These are phyloP conservation scores for Dendrocincla tyrannina DNA, from an alignment of 2,797 vertebrate genomes.

Conservation along the genomic window DNA sequence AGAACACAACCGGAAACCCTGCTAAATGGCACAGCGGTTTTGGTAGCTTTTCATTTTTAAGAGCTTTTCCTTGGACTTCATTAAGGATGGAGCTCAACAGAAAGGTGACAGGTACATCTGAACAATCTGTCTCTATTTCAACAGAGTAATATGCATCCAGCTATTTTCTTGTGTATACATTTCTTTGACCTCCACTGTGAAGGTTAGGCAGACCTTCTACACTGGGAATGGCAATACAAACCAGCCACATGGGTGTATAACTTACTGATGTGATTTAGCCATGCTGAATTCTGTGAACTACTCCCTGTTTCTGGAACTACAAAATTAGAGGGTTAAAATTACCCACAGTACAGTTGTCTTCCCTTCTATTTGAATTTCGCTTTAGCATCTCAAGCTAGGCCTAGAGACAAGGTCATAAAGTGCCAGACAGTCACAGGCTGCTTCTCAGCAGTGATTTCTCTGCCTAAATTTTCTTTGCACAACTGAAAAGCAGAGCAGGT, in stretches of 20 bases:
- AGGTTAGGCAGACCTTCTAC: conserved; percentile 38
- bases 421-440: neutral
- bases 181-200: conserved; percentile 42
- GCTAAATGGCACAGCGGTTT: conserved; percentile 35
- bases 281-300: neutral
- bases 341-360: neutral
- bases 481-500: neutral
- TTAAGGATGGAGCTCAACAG: neutral
- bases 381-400: neutral
- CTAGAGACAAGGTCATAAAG: neutral
- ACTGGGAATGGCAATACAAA: conserved; percentile 25
- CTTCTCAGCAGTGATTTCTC: neutral
- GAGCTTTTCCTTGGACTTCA: neutral
- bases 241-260: neutral
- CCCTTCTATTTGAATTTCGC: neutral
- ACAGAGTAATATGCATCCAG: neutral
- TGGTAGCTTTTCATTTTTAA: conserved; percentile 6
- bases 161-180: conserved; percentile 32
- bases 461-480: neutral
- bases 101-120: neutral
- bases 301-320: neutral
- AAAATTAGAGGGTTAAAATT: neutral
- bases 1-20: neutral
- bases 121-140: neutral
- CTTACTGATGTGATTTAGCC: neutral